Base-by-base conservation (phyloP, 2,113 vertebrate genomes). In the Anhinga anhinga region DNA sequence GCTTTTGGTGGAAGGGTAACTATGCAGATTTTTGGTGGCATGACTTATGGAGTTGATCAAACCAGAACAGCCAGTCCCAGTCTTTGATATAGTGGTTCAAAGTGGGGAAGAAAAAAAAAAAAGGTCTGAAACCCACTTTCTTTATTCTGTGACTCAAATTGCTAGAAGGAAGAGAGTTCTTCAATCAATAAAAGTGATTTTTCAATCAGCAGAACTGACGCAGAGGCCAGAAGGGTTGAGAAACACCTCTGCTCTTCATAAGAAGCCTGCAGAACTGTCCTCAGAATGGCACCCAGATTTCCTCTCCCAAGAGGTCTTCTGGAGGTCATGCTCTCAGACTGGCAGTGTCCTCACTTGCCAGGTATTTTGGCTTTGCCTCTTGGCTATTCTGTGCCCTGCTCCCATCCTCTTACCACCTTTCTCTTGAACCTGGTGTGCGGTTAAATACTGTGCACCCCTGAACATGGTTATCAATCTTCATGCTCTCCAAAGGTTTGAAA, bases 121-220 rank as follows among this genome's bases (percentile, higher is more conserved):
- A 26, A 67, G 18, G 13, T 17, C 47, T 40, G 36, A 87, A 77
- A 70, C 8, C 6, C 27, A 27, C 21, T 81, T 90, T 49, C 42
- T 20, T 92, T 62, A 36, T 62, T 70, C 62, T 69, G 13, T 63
- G 42, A 82, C 42, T 82, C 53, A 72, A 69, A 77, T 21, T 82
- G 25, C 70, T 72, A 61, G 65, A 82, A 80, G 62, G 26, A 87
- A 79, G 55, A 83, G 78, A 52, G 36, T 87, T 87, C 81, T 91
- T 76, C 84, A 94, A 84, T 80, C 72, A 91, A 93, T n/a, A 82
- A 10, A 96, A 89, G 44, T 76, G 87, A 85, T 76, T 93, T 96
- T 94, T 87, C 84, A 91, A 71, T 94, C 65, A 87, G 55, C 32
- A 71, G 78, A 95, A 71, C 21, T 36, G 52, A 59, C 1, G 0